Evolutionary conservation across 2,797 vertebrate genomes (phyloP).

Genomic region (Enteromius afrohamiltoni): DNA sequence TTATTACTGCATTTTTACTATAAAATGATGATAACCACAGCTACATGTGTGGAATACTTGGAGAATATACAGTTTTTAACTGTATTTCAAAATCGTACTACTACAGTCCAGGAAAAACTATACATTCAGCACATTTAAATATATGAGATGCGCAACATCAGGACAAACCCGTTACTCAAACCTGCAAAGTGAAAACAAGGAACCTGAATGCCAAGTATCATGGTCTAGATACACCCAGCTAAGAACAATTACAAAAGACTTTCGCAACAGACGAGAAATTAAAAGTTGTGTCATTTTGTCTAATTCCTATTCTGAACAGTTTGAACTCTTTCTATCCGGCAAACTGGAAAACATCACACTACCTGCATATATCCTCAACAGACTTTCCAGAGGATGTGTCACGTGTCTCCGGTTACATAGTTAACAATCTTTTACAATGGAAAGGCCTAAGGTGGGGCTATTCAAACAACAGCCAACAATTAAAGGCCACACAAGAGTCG

Average conservation of each 20-base stretch:
- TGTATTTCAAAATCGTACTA: not conserved
- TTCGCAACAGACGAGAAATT: not conserved
- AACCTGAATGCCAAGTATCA: not conserved
- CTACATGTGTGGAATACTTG: too few relatives aligned
- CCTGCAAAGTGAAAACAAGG: not conserved
- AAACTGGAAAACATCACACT: not conserved
- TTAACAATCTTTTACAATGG: too few relatives aligned
- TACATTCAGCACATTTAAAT: not conserved
- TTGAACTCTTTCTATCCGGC: not conserved
- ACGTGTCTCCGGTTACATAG: not conserved
- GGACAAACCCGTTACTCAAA: not conserved
- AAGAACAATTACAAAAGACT: not conserved
- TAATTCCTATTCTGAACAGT: not conserved
- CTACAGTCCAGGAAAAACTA: not conserved
- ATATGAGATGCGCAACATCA: not conserved
- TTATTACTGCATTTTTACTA: too few relatives aligned
- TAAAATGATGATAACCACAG: too few relatives aligned
- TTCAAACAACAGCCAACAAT: not conserved
- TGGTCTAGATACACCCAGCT: not conserved
- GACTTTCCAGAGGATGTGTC: not conserved
- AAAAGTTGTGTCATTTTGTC: not conserved
- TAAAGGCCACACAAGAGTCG: not conserved
- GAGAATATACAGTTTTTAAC: not conserved
- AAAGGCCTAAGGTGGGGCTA: not conserved
- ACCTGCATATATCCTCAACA: not conserved